Evolutionary conservation across 1,140 invertebrate species (phyloP), one percentile per base, ranked within the genome.

Genomic region (Phortica variegata): DNA sequence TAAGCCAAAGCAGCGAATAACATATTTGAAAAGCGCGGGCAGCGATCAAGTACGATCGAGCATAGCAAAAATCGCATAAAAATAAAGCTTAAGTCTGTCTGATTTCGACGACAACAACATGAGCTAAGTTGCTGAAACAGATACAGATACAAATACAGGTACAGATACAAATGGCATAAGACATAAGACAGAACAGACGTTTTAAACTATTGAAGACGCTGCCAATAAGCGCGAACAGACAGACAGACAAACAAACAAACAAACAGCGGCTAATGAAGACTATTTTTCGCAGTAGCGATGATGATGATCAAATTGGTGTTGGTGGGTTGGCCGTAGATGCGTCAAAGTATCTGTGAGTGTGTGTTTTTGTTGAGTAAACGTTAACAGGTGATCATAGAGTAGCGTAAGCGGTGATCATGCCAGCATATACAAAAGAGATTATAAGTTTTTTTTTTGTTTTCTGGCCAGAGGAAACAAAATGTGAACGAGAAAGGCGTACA

Each of bases 361-460:
- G 60, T 49, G 26, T n/a, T 34, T 55, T 9, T 34, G 32, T n/a
- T 34, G 32, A 26, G 23, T 10, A 26, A 26, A 26, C 23, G 23
- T 26, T 26, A 26, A 26, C 23, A 26, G 32, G 32, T n/a, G 32
- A 9, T n/a, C 32, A 34, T 15, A 34, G 32, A 34, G 23, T 26
- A 26, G 32, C 38, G 18, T 61, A 69, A 65, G 65, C 65, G 61
- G 50, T 57, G 65, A 69, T 69, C 65, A 69, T 61, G 65, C 63
- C 55, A 60, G 62, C 68, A 61, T 54, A 65, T 62, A 71, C 68
- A 71, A 71, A 71, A 72, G 68, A 58, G 68, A 71, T 71, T 71
- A 71, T 69, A 72, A n/a, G n/a, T n/a, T n/a, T n/a, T n/a, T n/a
- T n/a, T n/a, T n/a, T n/a, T n/a, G n/a, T 61, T 63, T 63, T 61